A percentile compares a stretch with the other conserved stretches of the same genome.
These are phyloP conservation scores for Pollenia angustigena DNA, from an alignment of 2,888 invertebrate species.

Conservation along the genomic window DNA sequence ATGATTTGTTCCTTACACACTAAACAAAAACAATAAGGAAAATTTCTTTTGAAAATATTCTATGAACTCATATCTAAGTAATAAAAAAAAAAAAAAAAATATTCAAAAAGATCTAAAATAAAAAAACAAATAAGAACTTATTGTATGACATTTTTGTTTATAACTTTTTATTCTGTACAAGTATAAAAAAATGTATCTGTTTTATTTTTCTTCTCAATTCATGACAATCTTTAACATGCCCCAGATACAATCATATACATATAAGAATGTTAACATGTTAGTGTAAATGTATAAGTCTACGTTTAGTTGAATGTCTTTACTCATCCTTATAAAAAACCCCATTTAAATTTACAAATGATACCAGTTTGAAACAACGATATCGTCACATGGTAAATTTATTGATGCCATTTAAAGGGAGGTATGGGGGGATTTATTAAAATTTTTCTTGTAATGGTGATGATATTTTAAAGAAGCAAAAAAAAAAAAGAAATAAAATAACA, in stretches of 20 bases:
- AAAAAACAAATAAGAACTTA: neutral
- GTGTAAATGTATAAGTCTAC: neutral
- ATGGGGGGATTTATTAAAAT: constrained; percentile 11
- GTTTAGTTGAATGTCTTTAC: neutral
- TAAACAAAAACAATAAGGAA: constrained; percentile 14
- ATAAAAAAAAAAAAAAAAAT: constrained; percentile 17
- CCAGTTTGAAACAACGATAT: neutral
- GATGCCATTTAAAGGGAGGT: neutral
- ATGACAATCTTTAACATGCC: constrained; percentile 43
- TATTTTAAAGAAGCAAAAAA: neutral
- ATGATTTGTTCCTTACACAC: constrained; percentile 11
- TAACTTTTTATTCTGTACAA: neutral
- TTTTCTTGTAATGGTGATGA: neutral
- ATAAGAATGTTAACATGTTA: neutral
- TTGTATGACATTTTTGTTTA: constrained; percentile 1
- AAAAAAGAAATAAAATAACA: neutral
- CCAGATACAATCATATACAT: constrained; percentile 28
- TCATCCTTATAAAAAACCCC: neutral
- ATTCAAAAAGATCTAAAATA: neutral
- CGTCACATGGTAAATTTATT: neutral
- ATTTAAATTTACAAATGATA: constrained; percentile 8
- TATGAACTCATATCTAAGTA: neutral
- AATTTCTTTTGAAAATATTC: constrained; percentile 7
- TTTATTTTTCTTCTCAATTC: constrained; percentile 34
- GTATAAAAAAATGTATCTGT: constrained; percentile 14